A percentile compares a stretch with the other conserved stretches of the same genome.
Conservation (phyloP, 1,140 invertebrate species). For the Drosophila virilis region DNA sequence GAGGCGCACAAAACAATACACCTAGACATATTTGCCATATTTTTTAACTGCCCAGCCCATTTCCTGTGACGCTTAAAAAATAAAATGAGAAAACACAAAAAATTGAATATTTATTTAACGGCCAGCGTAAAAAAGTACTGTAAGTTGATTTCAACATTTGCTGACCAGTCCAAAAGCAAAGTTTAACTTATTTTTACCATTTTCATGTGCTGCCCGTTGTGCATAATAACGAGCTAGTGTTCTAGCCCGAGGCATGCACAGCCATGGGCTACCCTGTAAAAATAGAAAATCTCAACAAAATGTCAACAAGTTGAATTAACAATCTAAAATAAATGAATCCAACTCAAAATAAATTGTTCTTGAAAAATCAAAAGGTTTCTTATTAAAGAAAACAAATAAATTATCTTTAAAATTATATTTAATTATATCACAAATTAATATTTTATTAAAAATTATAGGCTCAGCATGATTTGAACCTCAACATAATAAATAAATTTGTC, state of each 20-base stretch:
- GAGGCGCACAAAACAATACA: constrained; percentile 31
- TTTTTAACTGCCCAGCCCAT: constrained; percentile 55
- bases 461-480: too few species aligned
- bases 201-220: constrained; percentile 55
- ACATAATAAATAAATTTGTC: too few species aligned
- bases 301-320: background rate
- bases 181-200: constrained; percentile 62
- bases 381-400: too few species aligned
- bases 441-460: too few species aligned
- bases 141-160: constrained; percentile 69
- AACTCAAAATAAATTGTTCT: too few species aligned
- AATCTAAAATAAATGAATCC: too few species aligned
- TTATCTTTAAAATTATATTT: too few species aligned
- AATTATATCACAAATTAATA: too few species aligned
- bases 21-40: constrained; percentile 52
- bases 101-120: constrained; percentile 59
- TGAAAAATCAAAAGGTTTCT: too few species aligned
- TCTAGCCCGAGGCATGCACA: background rate
- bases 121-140: constrained; percentile 53
- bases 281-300: background rate
- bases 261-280: constrained; percentile 5
- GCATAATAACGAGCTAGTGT: constrained; percentile 58
- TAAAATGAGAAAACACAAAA: constrained; percentile 6
- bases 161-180: constrained; percentile 35
- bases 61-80: constrained; percentile 44